These are phyloP conservation scores for Orchesellides sinensis DNA, from an alignment of 2,888 invertebrate species.

Conservation along the genomic window DNA sequence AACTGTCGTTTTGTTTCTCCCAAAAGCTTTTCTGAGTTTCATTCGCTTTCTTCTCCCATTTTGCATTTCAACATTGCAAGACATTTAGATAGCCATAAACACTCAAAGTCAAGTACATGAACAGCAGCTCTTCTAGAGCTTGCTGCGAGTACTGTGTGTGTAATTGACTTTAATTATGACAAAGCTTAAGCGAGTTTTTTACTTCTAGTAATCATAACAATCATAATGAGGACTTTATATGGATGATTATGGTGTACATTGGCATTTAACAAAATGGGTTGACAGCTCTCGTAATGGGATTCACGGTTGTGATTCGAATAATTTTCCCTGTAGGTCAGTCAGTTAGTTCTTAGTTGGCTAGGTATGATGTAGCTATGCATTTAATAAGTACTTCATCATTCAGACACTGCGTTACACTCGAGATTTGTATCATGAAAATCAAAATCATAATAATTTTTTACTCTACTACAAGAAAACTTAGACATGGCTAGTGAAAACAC, in stretches of 20 bases:
- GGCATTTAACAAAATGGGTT: slow-evolving; percentile 31
- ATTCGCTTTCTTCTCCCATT: slow-evolving; percentile 34
- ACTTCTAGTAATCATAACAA: not conserved
- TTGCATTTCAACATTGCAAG: too few relatives aligned
- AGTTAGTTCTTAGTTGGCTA: not conserved
- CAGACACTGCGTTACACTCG: not conserved
- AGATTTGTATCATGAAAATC: not conserved
- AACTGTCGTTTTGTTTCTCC: too few relatives aligned
- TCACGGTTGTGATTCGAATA: slow-evolving; percentile 49
- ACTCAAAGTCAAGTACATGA: not conserved
- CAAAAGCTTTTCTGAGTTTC: too few relatives aligned
- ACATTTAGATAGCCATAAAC: not conserved
- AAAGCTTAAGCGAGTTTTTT: not conserved
- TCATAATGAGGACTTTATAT: not conserved
- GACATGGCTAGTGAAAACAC: slow-evolving; percentile 1
- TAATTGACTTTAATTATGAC: slow-evolving; percentile 34
- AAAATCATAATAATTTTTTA: not conserved
- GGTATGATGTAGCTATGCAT: not conserved
- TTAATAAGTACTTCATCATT: not conserved
- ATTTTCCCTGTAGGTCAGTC: slow-evolving; percentile 48
- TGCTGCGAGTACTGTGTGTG: slow-evolving; percentile 36
- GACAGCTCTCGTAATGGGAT: slow-evolving; percentile 47
- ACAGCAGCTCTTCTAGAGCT: not conserved
- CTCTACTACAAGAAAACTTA: not conserved
- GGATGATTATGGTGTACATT: slow-evolving; percentile 7